Evolutionary conservation across 2,888 invertebrate genomes (phyloP), one percentile per base, ranked within the genome.

Genomic region (Malachius bipustulatus): DNA sequence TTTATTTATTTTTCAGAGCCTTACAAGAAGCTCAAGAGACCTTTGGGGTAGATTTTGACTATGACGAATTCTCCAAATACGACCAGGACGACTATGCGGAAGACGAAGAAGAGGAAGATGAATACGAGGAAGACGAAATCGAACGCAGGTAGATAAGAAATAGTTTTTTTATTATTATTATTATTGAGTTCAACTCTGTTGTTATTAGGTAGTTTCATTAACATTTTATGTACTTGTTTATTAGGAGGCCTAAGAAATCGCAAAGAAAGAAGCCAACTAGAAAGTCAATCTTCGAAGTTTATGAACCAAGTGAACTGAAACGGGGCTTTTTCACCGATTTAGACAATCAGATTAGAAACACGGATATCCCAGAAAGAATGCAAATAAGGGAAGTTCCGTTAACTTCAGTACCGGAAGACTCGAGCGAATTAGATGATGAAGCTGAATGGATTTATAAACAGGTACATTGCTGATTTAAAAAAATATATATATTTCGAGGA

Each of bases 11-110:
- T 47, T 51, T 9, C 46, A 85, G 79, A 8, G 87, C 88, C 1
- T 66, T 96, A 11, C 94, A 96, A 74, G 91, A 97, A 62, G 98
- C 97, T 35, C 94, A 96, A 62, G 97, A 98, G 57, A 93, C 97
- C 46, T 98, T 98, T 59, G 98, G 97, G 15, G 93, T 96, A n/a
- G 97, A 97, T 60, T 96, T 97, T 63, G 94, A 90, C 55, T 90
- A 83, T 55, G 88, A 88, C 39, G 89, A 90, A 47, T 85, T 90
- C 61, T 78, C 80, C 35, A 85, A 85, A 54, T 85, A 84, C 54
- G 87, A 80, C 4, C 84, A 87, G 35, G 88, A 88, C 44, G 84
- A 84, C 41, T 83, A 88, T 50, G 81, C 82, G 35, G 83, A 84
- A 32, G 84, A 84, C 16, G 84, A 83, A 6, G 82, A 83, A 36